phyloP scores from a whole-genome alignment of 2,113 vertebrate genomes.

The Piaya cayana region DNA sequence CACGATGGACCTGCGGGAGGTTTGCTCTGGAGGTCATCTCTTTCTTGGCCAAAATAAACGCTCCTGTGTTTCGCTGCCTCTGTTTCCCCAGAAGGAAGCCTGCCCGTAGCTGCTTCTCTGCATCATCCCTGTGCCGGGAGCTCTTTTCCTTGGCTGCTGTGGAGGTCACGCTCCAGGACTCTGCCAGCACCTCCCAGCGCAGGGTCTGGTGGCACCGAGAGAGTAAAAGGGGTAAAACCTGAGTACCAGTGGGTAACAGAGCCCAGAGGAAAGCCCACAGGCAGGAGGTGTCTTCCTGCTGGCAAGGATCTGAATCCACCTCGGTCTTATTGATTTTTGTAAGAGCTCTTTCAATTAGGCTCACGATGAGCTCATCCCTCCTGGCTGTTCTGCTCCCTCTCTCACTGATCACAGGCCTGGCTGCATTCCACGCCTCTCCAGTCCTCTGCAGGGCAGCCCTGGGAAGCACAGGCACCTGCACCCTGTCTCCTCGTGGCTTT shows the following conservation, averaged over 20 bases:
- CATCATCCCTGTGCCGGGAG: fast-evolving
- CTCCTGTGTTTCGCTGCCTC: background rate
- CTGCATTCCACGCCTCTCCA: background rate
- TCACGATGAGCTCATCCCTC: conserved; percentile 13
- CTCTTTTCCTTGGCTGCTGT: background rate
- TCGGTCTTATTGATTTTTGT: background rate
- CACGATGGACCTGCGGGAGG: fast-evolving
- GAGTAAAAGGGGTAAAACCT: background rate
- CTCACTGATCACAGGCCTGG: background rate
- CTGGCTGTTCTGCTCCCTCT: background rate
- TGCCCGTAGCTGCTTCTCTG: background rate
- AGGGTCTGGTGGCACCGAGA: background rate
- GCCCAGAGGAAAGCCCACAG: background rate
- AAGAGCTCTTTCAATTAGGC: conserved; percentile 36
- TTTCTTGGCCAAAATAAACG: background rate
- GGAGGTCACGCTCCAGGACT: background rate
- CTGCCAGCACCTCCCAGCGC: background rate
- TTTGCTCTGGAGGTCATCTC: background rate
- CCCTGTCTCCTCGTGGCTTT: background rate
- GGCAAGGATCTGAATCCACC: background rate
- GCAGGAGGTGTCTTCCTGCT: background rate
- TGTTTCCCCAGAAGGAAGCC: background rate
- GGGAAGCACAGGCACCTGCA: background rate
- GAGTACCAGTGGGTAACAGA: background rate
- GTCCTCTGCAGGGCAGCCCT: background rate